Conservation (phyloP, 2,113 vertebrate species). For the Promerops cafer region DNA sequence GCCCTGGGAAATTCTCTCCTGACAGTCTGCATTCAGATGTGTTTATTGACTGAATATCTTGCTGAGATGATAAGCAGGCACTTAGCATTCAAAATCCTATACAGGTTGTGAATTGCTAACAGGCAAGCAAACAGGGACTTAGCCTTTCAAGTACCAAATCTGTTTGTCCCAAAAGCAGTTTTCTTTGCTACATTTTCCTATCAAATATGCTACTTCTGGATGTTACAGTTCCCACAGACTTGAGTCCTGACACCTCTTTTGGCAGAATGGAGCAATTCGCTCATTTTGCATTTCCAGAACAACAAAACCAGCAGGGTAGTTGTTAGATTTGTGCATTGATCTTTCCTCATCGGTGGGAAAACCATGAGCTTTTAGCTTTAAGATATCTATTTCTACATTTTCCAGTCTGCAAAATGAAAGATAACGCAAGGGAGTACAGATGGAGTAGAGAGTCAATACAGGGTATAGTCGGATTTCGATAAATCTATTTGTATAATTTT, state of each 20-base stretch:
- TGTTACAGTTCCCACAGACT: not conserved
- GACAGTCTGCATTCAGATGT: not conserved
- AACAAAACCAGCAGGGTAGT: not conserved
- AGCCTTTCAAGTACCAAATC: not conserved
- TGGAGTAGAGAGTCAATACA: not conserved
- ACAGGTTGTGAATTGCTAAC: not conserved
- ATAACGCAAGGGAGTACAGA: not conserved
- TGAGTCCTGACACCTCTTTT: not conserved
- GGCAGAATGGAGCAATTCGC: accelerated
- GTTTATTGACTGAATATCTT: not conserved
- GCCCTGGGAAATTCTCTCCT: not conserved
- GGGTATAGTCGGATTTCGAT: not conserved
- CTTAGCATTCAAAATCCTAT: not conserved
- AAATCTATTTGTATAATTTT: not conserved
- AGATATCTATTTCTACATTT: not conserved
- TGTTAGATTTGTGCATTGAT: not conserved
- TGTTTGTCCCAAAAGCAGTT: not conserved
- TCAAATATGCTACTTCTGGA: not conserved
- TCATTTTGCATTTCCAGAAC: not conserved
- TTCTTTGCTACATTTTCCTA: not conserved
- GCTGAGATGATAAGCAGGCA: not conserved
- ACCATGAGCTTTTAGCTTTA: not conserved
- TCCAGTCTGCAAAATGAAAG: not conserved
- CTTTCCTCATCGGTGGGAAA: not conserved
- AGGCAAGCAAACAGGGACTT: not conserved